phyloP scores from a whole-genome alignment of 2,888 invertebrate species.

The Acronicta alni region DNA sequence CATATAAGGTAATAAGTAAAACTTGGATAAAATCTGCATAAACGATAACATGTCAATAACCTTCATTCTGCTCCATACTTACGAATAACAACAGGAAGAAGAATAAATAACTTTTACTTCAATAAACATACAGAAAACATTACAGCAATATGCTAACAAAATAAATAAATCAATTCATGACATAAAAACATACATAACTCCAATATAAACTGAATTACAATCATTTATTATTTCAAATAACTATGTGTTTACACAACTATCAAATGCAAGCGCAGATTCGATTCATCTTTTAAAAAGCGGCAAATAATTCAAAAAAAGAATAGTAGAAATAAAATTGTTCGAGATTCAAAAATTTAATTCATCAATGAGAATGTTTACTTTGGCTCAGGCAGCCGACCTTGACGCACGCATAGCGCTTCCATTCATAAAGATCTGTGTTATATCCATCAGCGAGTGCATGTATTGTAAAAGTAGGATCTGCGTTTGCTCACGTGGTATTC shows the following conservation, averaged over 20 bases:
- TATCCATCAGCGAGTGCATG: constrained; percentile 42
- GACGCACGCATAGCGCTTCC: constrained; percentile 42
- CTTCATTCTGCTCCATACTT: constrained; percentile 16
- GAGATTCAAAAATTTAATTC: constrained; percentile 34
- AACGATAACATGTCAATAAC: constrained; percentile 22
- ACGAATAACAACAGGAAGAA: constrained; percentile 13
- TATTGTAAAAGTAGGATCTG: constrained; percentile 30
- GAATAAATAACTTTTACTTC: constrained; percentile 21
- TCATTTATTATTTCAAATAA: constrained; percentile 26
- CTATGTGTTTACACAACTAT: constrained; percentile 30
- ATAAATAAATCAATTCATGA: constrained; percentile 34
- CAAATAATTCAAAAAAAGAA: constrained; percentile 28
- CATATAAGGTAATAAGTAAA: too few species aligned
- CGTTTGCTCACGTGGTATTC: constrained; percentile 5
- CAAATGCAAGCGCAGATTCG: constrained; percentile 18
- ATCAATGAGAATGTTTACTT: constrained; percentile 53
- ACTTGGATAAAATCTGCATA: not conserved
- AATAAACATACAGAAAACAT: constrained; percentile 21
- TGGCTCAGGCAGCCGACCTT: constrained; percentile 48
- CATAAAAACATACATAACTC: constrained; percentile 21
- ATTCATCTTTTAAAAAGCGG: constrained; percentile 38
- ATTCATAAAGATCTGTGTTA: constrained; percentile 48
- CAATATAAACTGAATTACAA: constrained; percentile 21
- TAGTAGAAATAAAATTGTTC: not conserved
- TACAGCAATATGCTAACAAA: constrained; percentile 20